A percentile compares a stretch with the other conserved stretches of the same genome.
Evolutionary conservation across 2,113 vertebrate genomes (phyloP).

Genomic region (Oreotrochilus melanogaster): DNA sequence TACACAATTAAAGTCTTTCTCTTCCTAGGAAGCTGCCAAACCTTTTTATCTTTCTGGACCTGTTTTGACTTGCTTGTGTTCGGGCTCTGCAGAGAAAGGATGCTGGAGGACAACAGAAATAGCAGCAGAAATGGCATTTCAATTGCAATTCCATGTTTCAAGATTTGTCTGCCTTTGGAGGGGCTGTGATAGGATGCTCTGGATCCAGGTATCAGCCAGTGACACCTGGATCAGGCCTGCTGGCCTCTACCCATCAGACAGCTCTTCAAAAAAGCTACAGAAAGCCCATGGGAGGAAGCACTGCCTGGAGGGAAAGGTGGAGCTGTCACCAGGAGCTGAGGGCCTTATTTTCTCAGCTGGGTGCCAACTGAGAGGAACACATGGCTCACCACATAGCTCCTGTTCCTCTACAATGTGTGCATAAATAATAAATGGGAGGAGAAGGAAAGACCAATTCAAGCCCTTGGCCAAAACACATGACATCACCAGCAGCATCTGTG

Average conservation of each 20-base stretch:
- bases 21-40: neutral
- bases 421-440: neutral
- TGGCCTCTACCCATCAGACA: neutral
- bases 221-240: neutral
- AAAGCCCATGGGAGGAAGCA: neutral
- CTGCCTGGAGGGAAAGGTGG: neutral
- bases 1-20: neutral
- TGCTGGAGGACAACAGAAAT: neutral
- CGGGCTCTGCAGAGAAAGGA: neutral
- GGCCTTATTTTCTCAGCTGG: neutral
- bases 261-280: neutral
- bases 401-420: rapidly evolving
- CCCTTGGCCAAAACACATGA: neutral
- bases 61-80: neutral
- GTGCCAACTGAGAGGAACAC: neutral
- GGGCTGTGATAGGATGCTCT: neutral
- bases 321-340: neutral
- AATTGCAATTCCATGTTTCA: neutral
- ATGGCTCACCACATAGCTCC: neutral
- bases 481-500: neutral
- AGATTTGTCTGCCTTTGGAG: neutral
- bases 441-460: neutral
- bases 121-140: neutral
- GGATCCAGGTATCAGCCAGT: rapidly evolving
- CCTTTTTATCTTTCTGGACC: neutral